Evolutionary conservation across 2,113 vertebrate genomes (phyloP).

Genomic region (Chlamydotis undulata): DNA sequence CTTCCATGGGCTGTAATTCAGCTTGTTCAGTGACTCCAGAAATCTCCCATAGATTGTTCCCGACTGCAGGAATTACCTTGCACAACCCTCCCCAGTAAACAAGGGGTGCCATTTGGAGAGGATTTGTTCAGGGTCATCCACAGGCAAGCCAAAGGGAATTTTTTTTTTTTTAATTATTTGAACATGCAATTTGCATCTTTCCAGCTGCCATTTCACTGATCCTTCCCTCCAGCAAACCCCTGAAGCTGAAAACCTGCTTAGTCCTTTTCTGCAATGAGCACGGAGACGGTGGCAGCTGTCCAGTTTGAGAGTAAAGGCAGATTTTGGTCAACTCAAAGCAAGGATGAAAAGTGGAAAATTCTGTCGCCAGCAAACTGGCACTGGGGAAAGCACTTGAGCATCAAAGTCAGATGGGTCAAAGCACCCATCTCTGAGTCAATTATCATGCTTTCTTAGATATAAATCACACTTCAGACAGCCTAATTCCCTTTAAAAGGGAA

Average conservation of each 20-base stretch:
- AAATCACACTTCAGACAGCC: constrained; percentile 1
- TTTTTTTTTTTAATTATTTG: not conserved
- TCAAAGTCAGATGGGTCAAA: constrained; percentile 32
- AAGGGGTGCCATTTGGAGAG: not conserved
- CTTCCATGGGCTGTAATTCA: not conserved
- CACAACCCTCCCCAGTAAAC: not conserved
- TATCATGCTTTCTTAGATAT: not conserved
- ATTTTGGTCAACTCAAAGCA: not conserved
- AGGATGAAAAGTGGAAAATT: not conserved
- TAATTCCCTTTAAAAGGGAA: not conserved
- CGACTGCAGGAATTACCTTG: not conserved
- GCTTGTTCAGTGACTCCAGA: not conserved
- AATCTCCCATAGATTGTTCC: not conserved
- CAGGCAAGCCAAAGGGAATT: not conserved
- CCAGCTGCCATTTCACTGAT: not conserved
- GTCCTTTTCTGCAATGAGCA: not conserved
- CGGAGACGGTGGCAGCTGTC: not conserved
- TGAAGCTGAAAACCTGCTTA: constrained; percentile 60
- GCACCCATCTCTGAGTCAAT: not conserved
- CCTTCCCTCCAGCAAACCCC: constrained; percentile 39
- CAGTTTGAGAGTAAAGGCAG: constrained; percentile 21
- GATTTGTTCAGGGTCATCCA: not conserved
- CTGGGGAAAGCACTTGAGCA: not conserved
- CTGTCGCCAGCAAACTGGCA: accelerated
- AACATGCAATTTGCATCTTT: not conserved